phyloP scores from a whole-genome alignment of 2,797 vertebrate genomes.

The Rhinoraja longicauda region DNA sequence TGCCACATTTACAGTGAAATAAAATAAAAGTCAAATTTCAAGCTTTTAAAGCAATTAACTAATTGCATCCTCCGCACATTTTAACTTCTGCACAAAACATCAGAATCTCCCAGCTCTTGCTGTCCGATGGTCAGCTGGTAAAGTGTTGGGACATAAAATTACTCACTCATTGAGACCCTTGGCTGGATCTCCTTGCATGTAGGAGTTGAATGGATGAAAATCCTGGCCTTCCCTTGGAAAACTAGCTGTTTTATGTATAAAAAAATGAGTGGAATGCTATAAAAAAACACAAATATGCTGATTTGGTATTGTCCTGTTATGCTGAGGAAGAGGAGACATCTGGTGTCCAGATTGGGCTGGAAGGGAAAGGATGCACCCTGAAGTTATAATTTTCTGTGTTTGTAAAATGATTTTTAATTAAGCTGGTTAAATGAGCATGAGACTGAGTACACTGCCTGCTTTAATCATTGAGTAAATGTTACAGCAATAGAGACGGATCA shows the following conservation, averaged over 20 bases:
- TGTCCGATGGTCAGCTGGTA: neutral
- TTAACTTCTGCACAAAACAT: neutral
- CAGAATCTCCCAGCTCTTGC: neutral
- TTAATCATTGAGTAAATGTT: neutral
- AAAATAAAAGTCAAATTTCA: neutral
- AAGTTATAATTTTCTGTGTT: conserved; percentile 12
- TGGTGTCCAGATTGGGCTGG: neutral
- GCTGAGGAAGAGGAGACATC: neutral
- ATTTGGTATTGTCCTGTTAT: neutral
- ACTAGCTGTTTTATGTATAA: too few species aligned
- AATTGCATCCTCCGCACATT: neutral
- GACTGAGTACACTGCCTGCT: neutral
- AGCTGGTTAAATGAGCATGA: neutral
- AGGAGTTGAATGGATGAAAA: neutral
- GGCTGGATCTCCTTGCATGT: neutral
- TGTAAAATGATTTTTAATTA: neutral
- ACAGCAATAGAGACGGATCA: neutral
- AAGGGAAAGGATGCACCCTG: neutral
- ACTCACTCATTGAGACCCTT: neutral
- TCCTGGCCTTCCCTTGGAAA: neutral
- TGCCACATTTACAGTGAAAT: neutral
- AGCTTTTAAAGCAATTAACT: neutral
- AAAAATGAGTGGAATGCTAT: neutral
- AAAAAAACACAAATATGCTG: neutral
- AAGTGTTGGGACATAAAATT: neutral